Evolutionary conservation across 2,888 invertebrate genomes (phyloP).

Genomic region (Chrysodeixis includens): DNA sequence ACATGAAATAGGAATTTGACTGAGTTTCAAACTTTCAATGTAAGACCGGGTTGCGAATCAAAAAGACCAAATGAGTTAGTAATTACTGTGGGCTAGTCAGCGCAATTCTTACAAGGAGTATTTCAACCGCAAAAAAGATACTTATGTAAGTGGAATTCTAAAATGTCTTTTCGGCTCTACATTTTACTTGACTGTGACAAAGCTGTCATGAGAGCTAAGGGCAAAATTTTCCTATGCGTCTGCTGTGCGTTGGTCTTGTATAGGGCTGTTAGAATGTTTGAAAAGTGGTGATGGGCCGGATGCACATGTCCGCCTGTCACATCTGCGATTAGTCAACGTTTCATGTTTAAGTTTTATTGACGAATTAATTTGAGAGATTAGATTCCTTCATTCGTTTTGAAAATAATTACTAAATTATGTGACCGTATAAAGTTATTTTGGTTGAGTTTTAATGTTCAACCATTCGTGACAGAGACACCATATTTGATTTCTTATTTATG

Average conservation of each 20-base stretch:
- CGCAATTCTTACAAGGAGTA: constrained; percentile 46
- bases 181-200: too few relatives aligned
- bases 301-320: constrained; percentile 22
- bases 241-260: too few relatives aligned
- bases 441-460: too few relatives aligned
- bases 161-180: too few relatives aligned
- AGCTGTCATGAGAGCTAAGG: too few relatives aligned
- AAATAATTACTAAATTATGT: background rate
- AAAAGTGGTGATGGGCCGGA: constrained; percentile 33
- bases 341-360: constrained; percentile 5
- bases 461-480: too few relatives aligned
- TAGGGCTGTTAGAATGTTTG: constrained; percentile 29
- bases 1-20: constrained; percentile 37
- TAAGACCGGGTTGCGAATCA: constrained; percentile 43
- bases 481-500: too few relatives aligned
- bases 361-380: background rate
- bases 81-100: constrained; percentile 51
- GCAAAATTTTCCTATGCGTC: too few relatives aligned
- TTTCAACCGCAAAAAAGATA: too few relatives aligned
- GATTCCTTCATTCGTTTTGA: background rate
- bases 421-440: too few relatives aligned
- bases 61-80: constrained; percentile 59
- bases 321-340: constrained; percentile 15
- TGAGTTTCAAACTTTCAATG: constrained; percentile 42
- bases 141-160: too few relatives aligned